A percentile compares a stretch with the other conserved stretches of the same genome.
phyloP scores from a whole-genome alignment of 2,797 vertebrate species.

The Paguma larvata region DNA sequence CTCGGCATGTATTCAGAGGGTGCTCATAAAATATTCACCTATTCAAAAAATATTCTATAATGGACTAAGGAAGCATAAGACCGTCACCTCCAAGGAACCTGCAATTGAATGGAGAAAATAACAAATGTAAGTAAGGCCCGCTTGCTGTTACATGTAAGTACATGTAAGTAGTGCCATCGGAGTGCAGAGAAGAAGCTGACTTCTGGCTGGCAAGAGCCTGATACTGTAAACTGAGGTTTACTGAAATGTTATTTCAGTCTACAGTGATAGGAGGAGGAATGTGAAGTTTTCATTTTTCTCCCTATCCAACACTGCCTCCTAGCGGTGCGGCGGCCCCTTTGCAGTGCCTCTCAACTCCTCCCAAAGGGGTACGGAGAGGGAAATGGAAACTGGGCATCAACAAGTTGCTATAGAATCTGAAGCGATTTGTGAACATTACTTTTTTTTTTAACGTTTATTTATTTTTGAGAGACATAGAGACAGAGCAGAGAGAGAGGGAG shows the following conservation, averaged over 20 bases:
- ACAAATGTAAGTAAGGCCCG: no score
- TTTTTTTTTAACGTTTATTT: no score
- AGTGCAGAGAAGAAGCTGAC: background rate
- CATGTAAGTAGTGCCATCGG: background rate
- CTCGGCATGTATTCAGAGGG: background rate
- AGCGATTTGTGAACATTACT: background rate
- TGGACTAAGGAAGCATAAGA: background rate
- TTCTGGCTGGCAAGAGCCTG: background rate
- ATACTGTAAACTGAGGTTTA: background rate
- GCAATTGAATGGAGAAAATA: background rate
- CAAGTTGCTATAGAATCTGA: background rate
- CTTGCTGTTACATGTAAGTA: background rate
- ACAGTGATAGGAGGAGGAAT: background rate
- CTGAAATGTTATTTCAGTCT: background rate
- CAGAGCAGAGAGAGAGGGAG: no score
- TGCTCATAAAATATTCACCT: background rate
- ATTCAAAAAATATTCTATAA: background rate
- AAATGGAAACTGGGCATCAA: background rate
- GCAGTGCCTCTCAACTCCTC: background rate
- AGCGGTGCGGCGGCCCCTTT: background rate
- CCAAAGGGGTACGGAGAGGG: background rate
- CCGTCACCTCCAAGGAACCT: background rate
- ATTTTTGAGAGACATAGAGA: no score
- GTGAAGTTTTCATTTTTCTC: background rate
- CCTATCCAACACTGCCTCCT: slow-evolving; percentile 49